Percentiles rank a stretch among this genome's conserved stretches.
Evolutionary conservation across 2,113 vertebrate genomes (phyloP).

Genomic region (Micronycteris hirsuta): DNA sequence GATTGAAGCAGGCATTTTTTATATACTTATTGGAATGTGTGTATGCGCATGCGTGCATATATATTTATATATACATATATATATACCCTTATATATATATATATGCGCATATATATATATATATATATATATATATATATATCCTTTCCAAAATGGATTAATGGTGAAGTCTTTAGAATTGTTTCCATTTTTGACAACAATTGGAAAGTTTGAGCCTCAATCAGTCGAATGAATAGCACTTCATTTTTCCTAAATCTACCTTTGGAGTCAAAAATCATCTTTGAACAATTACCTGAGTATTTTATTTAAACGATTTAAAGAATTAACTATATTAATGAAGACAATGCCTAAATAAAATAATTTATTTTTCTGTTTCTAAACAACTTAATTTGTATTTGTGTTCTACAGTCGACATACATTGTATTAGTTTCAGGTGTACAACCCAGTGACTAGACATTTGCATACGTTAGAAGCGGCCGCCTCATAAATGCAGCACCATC

Average conservation of each 20-base stretch:
- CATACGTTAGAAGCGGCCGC: too few relatives aligned
- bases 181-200: neutral
- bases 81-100: neutral
- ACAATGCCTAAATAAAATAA: slow-evolving; percentile 80
- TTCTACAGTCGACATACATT: too few relatives aligned
- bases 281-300: neutral
- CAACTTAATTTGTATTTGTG: too few relatives aligned
- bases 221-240: neutral
- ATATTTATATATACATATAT: too few relatives aligned
- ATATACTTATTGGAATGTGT: slow-evolving; percentile 25
- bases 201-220: slow-evolving; percentile 1
- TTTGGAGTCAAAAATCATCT: slow-evolving; percentile 19
- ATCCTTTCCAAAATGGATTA: neutral
- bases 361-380: slow-evolving; percentile 11
- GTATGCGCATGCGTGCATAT: too few relatives aligned
- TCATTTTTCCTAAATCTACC: neutral
- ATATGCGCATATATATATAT: too few relatives aligned
- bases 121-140: too few relatives aligned
- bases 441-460: too few relatives aligned
- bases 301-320: slow-evolving; percentile 19
- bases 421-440: too few relatives aligned
- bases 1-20: slow-evolving; percentile 84
- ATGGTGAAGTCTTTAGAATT: neutral
- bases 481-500: too few relatives aligned
- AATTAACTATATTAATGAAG: neutral